Percentiles rank a stretch among this genome's conserved stretches.
phyloP scores from a whole-genome alignment of 2,888 invertebrate species.

The Pseudococcus longispinus region DNA sequence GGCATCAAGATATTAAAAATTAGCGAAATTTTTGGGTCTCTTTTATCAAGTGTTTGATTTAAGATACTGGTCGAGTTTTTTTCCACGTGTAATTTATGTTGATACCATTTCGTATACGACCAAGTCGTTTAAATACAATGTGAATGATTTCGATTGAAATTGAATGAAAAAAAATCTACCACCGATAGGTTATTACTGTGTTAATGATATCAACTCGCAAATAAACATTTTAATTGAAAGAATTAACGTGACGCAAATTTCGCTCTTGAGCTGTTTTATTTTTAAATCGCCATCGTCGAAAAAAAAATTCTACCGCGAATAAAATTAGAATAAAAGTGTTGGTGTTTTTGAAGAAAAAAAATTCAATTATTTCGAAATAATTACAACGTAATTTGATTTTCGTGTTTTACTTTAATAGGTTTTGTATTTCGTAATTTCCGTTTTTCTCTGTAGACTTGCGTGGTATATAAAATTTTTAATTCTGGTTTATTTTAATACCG shows the following conservation, averaged over 20 bases:
- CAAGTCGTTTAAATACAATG: not conserved
- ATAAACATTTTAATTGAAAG: conserved; percentile 29
- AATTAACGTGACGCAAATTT: conserved; percentile 17
- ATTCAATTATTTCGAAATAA: conserved; percentile 42
- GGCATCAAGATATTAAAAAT: not conserved
- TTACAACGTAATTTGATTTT: conserved; percentile 42
- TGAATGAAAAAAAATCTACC: not conserved
- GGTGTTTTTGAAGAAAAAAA: not conserved
- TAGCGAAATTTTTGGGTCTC: not conserved
- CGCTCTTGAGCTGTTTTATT: not conserved
- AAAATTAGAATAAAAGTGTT: conserved; percentile 3
- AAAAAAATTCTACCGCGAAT: not conserved
- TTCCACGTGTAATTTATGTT: not conserved
- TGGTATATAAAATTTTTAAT: conserved; percentile 19
- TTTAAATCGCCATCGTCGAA: not conserved
- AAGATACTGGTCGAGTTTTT: not conserved
- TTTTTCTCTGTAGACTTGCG: not conserved
- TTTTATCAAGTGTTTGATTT: not conserved
- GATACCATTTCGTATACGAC: not conserved
- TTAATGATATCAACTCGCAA: not conserved
- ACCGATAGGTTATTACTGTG: not conserved
- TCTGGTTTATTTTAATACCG: conserved; percentile 20
- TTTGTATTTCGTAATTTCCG: conserved; percentile 38
- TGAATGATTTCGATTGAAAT: not conserved
- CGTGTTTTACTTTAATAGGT: conserved; percentile 33